Evolutionary conservation across 2,888 invertebrate species (phyloP).

Genomic region (Tenodera sinensis): DNA sequence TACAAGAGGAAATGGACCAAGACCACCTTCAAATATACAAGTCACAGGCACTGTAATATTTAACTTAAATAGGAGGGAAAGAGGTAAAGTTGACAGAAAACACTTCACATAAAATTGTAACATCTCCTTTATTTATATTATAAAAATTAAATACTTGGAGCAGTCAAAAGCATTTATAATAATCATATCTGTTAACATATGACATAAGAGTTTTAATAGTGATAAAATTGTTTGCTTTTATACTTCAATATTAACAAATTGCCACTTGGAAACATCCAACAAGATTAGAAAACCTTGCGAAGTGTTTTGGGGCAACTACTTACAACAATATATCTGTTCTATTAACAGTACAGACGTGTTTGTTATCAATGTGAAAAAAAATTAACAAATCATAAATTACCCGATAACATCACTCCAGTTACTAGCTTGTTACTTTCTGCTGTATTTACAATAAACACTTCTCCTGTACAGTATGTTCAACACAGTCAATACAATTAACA

Average conservation of each 20-base stretch:
- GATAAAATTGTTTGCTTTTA: not conserved
- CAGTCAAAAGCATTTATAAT: not conserved
- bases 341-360: not conserved
- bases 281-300: not conserved
- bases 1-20: no score
- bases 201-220: not conserved
- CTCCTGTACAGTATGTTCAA: slow-evolving; percentile 4
- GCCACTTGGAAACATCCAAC: not conserved
- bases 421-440: not conserved
- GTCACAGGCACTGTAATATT: not conserved
- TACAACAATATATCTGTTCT: not conserved
- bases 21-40: no score
- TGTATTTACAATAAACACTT: slow-evolving; percentile 9
- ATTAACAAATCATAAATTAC: slow-evolving; percentile 12
- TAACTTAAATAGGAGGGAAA: not conserved
- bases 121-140: slow-evolving; percentile 6
- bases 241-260: not conserved
- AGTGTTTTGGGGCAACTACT: not conserved
- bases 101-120: not conserved
- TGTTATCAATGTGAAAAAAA: not conserved
- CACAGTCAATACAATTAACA: not conserved
- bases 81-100: not conserved
- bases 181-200: slow-evolving; percentile 1
- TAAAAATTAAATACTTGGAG: slow-evolving; percentile 4
- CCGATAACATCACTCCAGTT: not conserved